Evolutionary conservation across 1,140 invertebrate genomes (phyloP), one percentile per base, ranked within the genome.

Genomic region (Rhagoletis zephyria): DNA sequence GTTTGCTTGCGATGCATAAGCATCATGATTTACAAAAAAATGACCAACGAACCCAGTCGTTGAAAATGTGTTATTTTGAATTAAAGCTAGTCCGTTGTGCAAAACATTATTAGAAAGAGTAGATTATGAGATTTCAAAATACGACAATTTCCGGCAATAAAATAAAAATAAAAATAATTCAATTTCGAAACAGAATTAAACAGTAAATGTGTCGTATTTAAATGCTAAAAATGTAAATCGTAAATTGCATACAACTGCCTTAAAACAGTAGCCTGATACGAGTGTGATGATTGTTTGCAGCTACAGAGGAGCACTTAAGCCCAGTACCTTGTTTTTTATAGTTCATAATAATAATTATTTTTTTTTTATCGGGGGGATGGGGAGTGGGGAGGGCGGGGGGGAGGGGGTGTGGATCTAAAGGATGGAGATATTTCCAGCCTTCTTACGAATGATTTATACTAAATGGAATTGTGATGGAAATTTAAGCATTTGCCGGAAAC

Each of bases 281-380:
- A 56, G 74, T 81, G 64, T 67, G 64, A 67, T 67, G 74, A 81
- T 19, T 30, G 74, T 81, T 81, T 81, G 85, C 59, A 45, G 85
- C 85, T 61, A 86, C 7, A 56, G 30, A 85, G 87, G 88, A 89
- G 90, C 90, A 92, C 91, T 92, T 92, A 89, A 91, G 92, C 91
- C 91, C 91, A 92, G 91, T 92, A 92, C 91, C 91, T 92, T 92
- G 91, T 92, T 92, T 89, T 92, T 91, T 89, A 91, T 81, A 81
- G 74, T 81, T 81, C 74, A 81, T 81, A 81, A 81, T 81, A 56
- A 30, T 81, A 56, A 67, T 30, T 4, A 30, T 67, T 14, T 56
- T 56, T 81, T 30, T 30, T 63, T 63, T 9, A 14, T 3, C 48
- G 40, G 48, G 67, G 4, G 16, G 16, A 16, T 4, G 5, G 16